These are phyloP conservation scores for Leptosomus discolor DNA, from an alignment of 2,113 vertebrate species.

Conservation along the genomic window DNA sequence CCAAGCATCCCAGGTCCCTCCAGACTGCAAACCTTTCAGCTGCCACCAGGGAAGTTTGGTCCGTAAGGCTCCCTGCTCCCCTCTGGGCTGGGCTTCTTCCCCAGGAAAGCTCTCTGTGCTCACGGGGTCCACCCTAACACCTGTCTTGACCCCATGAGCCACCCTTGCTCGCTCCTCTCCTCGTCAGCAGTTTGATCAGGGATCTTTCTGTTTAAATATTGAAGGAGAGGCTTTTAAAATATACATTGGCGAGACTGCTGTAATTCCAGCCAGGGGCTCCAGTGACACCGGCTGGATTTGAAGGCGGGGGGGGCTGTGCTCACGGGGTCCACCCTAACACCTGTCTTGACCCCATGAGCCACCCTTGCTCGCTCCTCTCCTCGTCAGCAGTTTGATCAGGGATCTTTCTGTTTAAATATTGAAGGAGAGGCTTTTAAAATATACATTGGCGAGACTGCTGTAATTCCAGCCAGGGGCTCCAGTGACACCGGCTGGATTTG, in stretches of 20 bases:
- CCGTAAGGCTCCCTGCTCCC: accelerated
- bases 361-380: background rate
- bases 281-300: background rate
- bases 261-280: constrained; percentile 17
- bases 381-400: background rate
- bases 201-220: background rate
- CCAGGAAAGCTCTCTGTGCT: background rate
- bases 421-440: constrained; percentile 3
- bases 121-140: background rate
- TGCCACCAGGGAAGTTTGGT: background rate
- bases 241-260: background rate
- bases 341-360: accelerated
- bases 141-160: accelerated
- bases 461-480: constrained; percentile 17
- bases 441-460: background rate
- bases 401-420: background rate
- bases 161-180: background rate
- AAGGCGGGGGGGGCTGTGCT: background rate
- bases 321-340: too few relatives aligned
- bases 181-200: background rate
- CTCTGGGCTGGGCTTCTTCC: background rate
- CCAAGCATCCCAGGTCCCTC: background rate
- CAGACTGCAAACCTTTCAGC: background rate
- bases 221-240: constrained; percentile 3
- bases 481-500: background rate